These are phyloP conservation scores for Sinelater perroti DNA, from an alignment of 2,888 invertebrate genomes.

Conservation along the genomic window DNA sequence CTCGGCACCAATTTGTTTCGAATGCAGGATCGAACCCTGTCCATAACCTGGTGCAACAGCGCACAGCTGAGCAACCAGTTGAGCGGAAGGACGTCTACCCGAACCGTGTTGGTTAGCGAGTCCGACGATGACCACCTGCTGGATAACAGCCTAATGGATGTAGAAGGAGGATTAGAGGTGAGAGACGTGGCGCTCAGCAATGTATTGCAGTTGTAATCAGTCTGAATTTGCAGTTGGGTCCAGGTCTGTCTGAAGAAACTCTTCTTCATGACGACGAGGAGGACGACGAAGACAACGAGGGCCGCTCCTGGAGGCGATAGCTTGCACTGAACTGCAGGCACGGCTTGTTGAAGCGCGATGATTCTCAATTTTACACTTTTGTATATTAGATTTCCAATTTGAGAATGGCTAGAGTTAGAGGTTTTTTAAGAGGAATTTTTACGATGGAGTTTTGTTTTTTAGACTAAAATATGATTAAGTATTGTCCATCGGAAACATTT, in stretches of 20 bases:
- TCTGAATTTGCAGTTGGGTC: conserved; percentile 48
- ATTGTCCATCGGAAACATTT: neutral
- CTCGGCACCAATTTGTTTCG: neutral
- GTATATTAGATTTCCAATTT: conserved; percentile 27
- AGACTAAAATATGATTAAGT: neutral
- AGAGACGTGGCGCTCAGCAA: conserved; percentile 32
- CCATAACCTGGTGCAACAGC: conserved; percentile 58
- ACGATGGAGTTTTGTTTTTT: neutral
- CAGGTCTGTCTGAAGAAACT: conserved; percentile 68
- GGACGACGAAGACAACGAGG: conserved; percentile 85
- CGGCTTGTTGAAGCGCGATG: conserved; percentile 17
- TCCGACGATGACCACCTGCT: conserved; percentile 60
- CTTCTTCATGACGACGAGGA: conserved; percentile 85
- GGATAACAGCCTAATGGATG: conserved; percentile 57
- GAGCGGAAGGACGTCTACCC: conserved; percentile 47
- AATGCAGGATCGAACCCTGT: conserved; percentile 57
- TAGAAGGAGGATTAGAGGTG: conserved; percentile 61
- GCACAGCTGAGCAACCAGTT: conserved; percentile 51
- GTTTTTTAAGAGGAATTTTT: conserved; percentile 6
- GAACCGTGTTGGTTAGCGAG: conserved; percentile 57
- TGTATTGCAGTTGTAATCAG: neutral
- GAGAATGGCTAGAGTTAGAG: conserved; percentile 11
- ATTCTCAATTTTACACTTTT: conserved; percentile 37
- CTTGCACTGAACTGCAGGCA: conserved; percentile 19
- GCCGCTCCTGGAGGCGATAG: conserved; percentile 92